Evolutionary conservation across 2,888 invertebrate genomes (phyloP), one percentile per base, ranked within the genome.

Genomic region (Celastrina argiolus): DNA sequence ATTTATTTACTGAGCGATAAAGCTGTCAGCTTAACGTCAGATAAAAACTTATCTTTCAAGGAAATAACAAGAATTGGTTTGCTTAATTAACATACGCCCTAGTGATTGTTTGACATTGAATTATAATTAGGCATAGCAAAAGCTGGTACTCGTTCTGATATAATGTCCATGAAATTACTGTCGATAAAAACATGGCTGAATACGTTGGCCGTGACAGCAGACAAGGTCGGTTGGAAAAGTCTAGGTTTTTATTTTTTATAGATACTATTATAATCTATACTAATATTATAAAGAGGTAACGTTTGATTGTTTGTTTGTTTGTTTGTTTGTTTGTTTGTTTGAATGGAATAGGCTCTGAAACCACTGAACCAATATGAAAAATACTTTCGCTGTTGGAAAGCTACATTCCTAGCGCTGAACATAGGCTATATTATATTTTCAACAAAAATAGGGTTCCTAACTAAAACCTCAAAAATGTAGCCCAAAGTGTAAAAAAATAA

Each of bases 81-180:
- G 22, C 51, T 26, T 14, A 51, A 51, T 51, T 51, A 51, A 51
- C 51, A 51, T 51, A 51, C 51, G 51, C 51, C 61, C 36, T 36
- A 22, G 36, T 34, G 22, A 61, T 34, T 39, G 61, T 31, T 59
- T 59, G 59, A 36, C 61, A 61, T 61, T 61, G 61, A 36, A 61
- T 61, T 34, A 39, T 36, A 59, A 59, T 59, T 59, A 59, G 31
- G 34, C 16, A 22, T 26, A 59, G 59, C 59, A 61, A 61, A 22
- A 61, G 61, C 18, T 61, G 18, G 39, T 6, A 39, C 39, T 39
- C 61, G 39, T 61, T 58, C 39, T 18, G n/a, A 22, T 18, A 14
- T 65, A 66, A 66, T 66, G 22, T 66, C 66, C 66, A 45, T 66
- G 66, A 66, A 66, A 66, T 66, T 41, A 59, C 31, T 59, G 28